phyloP scores from a whole-genome alignment of 1,140 invertebrate genomes.

The Drosophila seguyi region DNA sequence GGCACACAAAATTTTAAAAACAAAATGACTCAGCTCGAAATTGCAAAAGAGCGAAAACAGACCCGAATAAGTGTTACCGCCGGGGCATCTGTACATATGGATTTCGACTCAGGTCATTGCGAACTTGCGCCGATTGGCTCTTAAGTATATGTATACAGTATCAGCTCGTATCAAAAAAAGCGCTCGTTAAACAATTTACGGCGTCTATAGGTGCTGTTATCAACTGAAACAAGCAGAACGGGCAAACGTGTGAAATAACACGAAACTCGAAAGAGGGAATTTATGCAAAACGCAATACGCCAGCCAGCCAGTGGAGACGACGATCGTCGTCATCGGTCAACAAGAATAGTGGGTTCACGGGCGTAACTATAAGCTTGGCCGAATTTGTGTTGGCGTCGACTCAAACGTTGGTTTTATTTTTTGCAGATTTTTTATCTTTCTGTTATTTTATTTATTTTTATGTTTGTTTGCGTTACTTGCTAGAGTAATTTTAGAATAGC shows the following conservation, averaged over 20 bases:
- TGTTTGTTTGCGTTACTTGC: neutral
- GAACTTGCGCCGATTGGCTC: conserved; percentile 50
- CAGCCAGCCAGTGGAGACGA: conserved; percentile 1
- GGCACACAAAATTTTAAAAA: conserved; percentile 56
- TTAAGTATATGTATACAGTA: conserved; percentile 11
- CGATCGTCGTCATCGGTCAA: conserved; percentile 22
- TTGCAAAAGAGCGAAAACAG: conserved; percentile 52
- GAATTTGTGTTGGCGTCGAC: conserved; percentile 4
- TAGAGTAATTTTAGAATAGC: neutral
- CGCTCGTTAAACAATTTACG: conserved; percentile 34
- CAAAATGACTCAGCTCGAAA: conserved; percentile 71
- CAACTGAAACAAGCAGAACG: conserved; percentile 37
- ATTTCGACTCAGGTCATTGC: conserved; percentile 21
- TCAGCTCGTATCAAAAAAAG: conserved; percentile 31
- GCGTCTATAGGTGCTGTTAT: conserved; percentile 43
- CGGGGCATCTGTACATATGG: conserved; percentile 7
- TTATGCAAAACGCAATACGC: conserved; percentile 79
- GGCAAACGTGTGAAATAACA: conserved; percentile 48
- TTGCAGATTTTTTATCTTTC: neutral
- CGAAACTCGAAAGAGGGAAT: conserved; percentile 37
- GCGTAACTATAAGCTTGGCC: conserved; percentile 28
- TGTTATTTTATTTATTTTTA: neutral
- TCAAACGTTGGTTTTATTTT: neutral
- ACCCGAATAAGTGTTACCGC: conserved; percentile 22
- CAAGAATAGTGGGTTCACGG: conserved; percentile 39